A percentile compares a stretch with the other conserved stretches of the same genome.
phyloP scores from a whole-genome alignment of 2,113 vertebrate genomes.

The Protobothrops mucrosquamatus region DNA sequence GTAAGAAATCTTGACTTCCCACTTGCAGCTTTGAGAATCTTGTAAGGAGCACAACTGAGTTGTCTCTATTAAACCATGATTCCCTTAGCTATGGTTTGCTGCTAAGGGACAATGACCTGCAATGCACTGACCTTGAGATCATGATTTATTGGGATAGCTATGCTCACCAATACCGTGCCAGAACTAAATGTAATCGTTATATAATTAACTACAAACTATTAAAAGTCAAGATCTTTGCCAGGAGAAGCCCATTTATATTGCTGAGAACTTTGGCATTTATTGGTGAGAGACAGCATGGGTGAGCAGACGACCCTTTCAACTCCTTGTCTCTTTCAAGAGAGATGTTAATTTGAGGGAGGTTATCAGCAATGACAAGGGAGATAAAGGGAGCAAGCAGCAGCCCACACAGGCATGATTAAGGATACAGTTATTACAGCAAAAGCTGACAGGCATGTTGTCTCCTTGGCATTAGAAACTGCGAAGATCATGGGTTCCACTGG shows the following conservation, averaged over 20 bases:
- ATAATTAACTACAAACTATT: neutral
- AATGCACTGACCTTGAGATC: neutral
- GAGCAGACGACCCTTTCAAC: neutral
- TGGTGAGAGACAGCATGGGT: too few species aligned
- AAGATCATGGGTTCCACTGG: constrained; percentile 21
- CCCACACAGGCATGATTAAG: neutral
- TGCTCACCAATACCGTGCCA: neutral
- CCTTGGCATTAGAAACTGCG: constrained; percentile 16
- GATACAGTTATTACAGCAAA: constrained; percentile 34
- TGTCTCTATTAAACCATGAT: neutral
- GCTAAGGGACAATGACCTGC: neutral
- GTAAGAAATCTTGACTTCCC: neutral
- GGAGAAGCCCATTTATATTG: neutral
- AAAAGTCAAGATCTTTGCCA: neutral
- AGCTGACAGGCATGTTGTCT: constrained; percentile 21
- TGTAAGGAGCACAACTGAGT: neutral
- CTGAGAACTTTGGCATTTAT: neutral
- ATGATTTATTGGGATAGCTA: neutral
- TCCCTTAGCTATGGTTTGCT: neutral
- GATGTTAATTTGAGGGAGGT: constrained; percentile 27
- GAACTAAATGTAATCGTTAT: neutral
- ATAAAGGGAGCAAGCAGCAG: constrained; percentile 43
- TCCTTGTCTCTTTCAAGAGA: constrained; percentile 4
- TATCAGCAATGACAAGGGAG: constrained; percentile 26
- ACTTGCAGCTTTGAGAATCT: neutral